A percentile compares a stretch with the other conserved stretches of the same genome.
phyloP scores from a whole-genome alignment of 2,888 invertebrate species.

The Macropis europaea region DNA sequence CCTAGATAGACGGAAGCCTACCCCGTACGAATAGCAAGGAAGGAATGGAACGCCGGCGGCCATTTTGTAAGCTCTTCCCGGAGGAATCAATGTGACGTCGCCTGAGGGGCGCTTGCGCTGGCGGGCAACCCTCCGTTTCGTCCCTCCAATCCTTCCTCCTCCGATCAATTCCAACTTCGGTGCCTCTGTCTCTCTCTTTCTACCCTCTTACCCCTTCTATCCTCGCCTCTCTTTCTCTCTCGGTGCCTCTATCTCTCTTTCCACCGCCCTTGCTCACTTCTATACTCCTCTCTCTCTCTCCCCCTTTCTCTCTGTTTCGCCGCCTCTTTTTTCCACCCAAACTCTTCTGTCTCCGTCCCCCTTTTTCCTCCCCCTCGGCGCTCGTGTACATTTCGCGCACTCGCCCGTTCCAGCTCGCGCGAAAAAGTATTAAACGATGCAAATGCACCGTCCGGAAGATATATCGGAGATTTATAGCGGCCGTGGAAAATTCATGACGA shows the following conservation, averaged over 20 bases:
- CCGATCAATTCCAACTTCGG: slow-evolving; percentile 65
- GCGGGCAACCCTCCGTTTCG: slow-evolving; percentile 71
- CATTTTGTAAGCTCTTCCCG: slow-evolving; percentile 80
- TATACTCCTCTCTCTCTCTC: not conserved
- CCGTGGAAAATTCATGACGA: not conserved
- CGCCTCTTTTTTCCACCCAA: slow-evolving; percentile 3
- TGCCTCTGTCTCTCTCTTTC: slow-evolving; percentile 37
- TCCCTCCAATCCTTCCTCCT: slow-evolving; percentile 73
- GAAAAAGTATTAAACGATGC: slow-evolving; percentile 45
- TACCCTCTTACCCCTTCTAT: not conserved
- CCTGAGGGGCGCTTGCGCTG: slow-evolving; percentile 80
- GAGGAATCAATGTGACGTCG: slow-evolving; percentile 80
- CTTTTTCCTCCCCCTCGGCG: not conserved
- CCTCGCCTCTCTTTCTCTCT: not conserved
- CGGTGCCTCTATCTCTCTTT: slow-evolving; percentile 5
- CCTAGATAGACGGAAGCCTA: slow-evolving; percentile 73
- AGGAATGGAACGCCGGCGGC: slow-evolving; percentile 78
- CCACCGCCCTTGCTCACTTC: not conserved
- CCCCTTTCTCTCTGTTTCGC: not conserved
- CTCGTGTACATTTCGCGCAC: slow-evolving; percentile 38
- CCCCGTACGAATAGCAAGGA: slow-evolving; percentile 69
- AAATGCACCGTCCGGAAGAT: not conserved
- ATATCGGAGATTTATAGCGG: slow-evolving; percentile 2
- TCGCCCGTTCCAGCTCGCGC: slow-evolving; percentile 16
- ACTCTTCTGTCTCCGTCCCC: not conserved